Conservation (phyloP, 2,888 invertebrate genomes). For the Serrognathus titanus region DNA sequence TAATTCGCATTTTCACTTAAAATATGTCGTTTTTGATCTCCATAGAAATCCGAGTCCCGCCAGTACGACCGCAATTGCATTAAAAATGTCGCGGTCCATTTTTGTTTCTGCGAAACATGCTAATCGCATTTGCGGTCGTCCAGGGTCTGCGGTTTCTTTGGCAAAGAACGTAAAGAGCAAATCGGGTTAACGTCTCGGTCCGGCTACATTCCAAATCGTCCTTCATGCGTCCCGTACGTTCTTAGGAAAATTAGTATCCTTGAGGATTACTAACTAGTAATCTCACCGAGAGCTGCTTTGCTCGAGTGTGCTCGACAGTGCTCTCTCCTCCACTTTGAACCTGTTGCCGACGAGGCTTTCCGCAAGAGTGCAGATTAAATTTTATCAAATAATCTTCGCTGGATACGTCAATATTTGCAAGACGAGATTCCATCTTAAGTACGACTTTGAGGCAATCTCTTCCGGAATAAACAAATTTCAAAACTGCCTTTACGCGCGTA, state of each 20-base stretch:
- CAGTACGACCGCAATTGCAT: no score
- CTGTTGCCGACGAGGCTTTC: slow-evolving; percentile 15
- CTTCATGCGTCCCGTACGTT: slow-evolving; percentile 16
- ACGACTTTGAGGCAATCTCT: no score
- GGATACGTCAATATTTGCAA: slow-evolving; percentile 1
- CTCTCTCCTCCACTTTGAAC: slow-evolving; percentile 18
- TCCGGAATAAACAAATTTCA: no score
- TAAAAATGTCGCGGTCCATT: no score
- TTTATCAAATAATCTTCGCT: slow-evolving; percentile 10
- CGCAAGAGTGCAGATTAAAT: slow-evolving; percentile 14
- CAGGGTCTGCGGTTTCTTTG: not conserved
- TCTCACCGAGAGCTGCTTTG: slow-evolving; percentile 24
- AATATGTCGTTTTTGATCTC: no score
- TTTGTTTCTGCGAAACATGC: not conserved
- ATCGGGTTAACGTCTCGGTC: slow-evolving; percentile 4
- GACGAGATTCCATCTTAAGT: not conserved
- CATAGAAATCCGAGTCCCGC: no score
- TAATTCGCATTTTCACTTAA: no score
- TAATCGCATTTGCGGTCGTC: not conserved
- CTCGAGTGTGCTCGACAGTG: slow-evolving; percentile 14
- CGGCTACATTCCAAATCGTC: slow-evolving; percentile 2
- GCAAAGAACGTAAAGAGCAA: not conserved
- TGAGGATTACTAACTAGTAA: slow-evolving; percentile 25
- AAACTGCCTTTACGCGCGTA: no score
- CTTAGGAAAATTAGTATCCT: slow-evolving; percentile 27